A percentile compares a stretch with the other conserved stretches of the same genome.
Conservation (phyloP, 1,140 invertebrate species). For the Drosophila sucinea region DNA sequence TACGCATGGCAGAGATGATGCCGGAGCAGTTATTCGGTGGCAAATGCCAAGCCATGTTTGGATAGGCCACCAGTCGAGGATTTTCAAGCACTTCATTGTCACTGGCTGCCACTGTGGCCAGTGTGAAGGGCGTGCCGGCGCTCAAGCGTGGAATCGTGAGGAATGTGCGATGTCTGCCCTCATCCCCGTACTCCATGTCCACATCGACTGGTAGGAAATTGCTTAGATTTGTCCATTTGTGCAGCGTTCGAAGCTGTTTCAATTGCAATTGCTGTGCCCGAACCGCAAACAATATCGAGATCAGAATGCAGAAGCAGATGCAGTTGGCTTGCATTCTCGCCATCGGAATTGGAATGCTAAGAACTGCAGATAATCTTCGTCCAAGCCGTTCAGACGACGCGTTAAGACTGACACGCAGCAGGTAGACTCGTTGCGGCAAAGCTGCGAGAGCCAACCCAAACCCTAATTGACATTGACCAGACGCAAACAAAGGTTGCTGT, state of each 20-base stretch:
- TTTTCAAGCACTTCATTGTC: conserved; percentile 66
- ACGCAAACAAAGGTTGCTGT: conserved; percentile 50
- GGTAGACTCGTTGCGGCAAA: conserved; percentile 39
- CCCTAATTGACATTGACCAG: conserved; percentile 57
- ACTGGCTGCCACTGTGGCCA: conserved; percentile 85
- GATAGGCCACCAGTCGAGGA: conserved; percentile 84
- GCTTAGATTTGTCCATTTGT: conserved; percentile 85
- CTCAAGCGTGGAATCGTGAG: conserved; percentile 89
- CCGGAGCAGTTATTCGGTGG: conserved; percentile 84
- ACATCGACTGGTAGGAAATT: conserved; percentile 90
- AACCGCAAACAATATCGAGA: conserved; percentile 18
- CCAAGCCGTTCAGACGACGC: conserved; percentile 52
- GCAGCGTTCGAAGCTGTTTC: conserved; percentile 68
- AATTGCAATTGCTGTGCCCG: conserved; percentile 42
- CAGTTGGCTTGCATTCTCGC: conserved; percentile 3
- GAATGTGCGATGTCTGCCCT: conserved; percentile 85
- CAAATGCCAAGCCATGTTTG: conserved; percentile 84
- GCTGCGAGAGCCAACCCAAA: conserved; percentile 24
- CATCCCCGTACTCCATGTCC: conserved; percentile 86
- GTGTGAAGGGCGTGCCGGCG: conserved; percentile 86
- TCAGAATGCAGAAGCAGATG: conserved; percentile 23
- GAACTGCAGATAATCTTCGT: conserved; percentile 35
- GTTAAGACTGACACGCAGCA: conserved; percentile 54
- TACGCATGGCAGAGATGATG: conserved; percentile 85
- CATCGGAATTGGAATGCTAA: conserved; percentile 24